Evolutionary conservation across 2,888 invertebrate species (phyloP).

Genomic region (Drosophila prostipennis): DNA sequence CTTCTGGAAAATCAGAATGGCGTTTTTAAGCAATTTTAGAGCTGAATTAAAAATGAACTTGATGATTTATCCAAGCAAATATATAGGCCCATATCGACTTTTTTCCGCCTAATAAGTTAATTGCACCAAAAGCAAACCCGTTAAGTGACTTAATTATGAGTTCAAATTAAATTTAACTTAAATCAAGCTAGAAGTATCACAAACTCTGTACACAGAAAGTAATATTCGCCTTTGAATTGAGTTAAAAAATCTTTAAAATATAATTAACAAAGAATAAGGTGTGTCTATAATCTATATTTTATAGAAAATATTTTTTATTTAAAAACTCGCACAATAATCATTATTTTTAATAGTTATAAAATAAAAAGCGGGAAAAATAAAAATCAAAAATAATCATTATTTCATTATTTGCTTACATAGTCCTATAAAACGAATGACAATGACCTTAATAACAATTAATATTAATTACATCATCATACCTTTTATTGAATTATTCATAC

Average conservation of each 20-base stretch:
- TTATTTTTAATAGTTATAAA: no score
- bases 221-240: fast-evolving
- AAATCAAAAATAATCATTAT: no score
- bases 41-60: no score
- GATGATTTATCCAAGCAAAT: no score
- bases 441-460: background rate
- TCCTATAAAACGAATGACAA: no score
- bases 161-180: conserved; percentile 9
- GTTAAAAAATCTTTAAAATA: background rate
- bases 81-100: no score
- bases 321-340: no score
- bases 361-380: no score
- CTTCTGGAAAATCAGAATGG: background rate
- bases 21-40: background rate
- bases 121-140: background rate
- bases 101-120: background rate
- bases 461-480: no score
- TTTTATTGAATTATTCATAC: background rate
- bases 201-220: background rate
- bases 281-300: no score
- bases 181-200: background rate
- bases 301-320: no score
- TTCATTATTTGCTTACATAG: no score
- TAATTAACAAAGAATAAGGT: background rate
- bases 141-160: conserved; percentile 1